phyloP scores from a whole-genome alignment of 2,888 invertebrate species.

The Chalcosyrphus nemorum region DNA sequence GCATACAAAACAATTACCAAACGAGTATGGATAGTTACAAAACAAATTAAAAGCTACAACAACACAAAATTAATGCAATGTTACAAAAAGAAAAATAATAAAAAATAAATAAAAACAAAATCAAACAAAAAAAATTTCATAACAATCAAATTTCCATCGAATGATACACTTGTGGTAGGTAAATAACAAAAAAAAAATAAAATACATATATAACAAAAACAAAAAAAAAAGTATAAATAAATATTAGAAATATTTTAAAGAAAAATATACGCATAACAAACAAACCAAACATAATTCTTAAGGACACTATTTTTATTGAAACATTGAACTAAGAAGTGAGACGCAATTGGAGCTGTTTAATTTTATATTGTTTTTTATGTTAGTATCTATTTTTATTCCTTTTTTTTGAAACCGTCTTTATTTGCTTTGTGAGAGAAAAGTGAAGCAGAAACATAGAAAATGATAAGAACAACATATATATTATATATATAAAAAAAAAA shows the following conservation, averaged over 20 bases:
- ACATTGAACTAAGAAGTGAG: constrained; percentile 48
- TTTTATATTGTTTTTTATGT: constrained; percentile 37
- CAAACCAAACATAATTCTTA: constrained; percentile 58
- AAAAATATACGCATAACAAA: constrained; percentile 53
- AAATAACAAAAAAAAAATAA: constrained; percentile 47
- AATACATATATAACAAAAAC: background rate
- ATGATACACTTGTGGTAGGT: constrained; percentile 69
- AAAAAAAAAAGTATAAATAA: constrained; percentile 29
- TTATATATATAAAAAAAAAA: constrained; percentile 61
- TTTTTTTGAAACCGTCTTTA: constrained; percentile 19
- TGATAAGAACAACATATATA: constrained; percentile 54
- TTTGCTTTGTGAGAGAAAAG: constrained; percentile 59
- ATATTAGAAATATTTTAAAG: constrained; percentile 48
- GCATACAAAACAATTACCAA: constrained; percentile 58
- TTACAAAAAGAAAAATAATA: constrained; percentile 52
- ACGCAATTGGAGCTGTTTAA: constrained; percentile 47
- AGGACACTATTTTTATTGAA: constrained; percentile 65
- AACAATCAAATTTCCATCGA: constrained; percentile 72
- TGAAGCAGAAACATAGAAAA: constrained; percentile 60
- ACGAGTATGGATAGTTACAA: constrained; percentile 34
- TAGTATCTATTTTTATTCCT: background rate
- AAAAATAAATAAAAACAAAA: constrained; percentile 40
- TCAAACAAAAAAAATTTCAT: constrained; percentile 59
- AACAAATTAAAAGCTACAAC: constrained; percentile 35
- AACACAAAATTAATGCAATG: constrained; percentile 46